Evolutionary conservation across 2,797 vertebrate species (phyloP), one percentile per base, ranked within the genome.

Genomic region (Choloepus didactylus): DNA sequence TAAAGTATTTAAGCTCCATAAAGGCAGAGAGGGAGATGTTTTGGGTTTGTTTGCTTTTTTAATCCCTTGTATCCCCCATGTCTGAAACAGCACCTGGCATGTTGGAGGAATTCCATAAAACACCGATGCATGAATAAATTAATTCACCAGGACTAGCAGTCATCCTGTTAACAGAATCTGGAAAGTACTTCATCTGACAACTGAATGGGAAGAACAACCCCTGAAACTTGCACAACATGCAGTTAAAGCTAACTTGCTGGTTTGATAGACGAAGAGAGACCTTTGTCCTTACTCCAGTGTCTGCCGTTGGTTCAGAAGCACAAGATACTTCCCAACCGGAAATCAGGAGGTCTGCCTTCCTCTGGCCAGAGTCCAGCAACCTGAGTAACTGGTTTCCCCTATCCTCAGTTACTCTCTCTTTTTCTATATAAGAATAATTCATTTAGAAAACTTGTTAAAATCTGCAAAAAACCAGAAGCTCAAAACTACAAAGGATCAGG

Each of bases 151-250:
- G 35, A 60, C 19, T 75, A 59, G n/a, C 51, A 10, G 14, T 79
- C 25, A 51, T 38, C 54, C 5, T 88, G 7, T 38, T 81, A 49
- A 59, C 54, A 82, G 46, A 93, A 66, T 93, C 38, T 70, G 49
- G 38, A 82, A 94, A 93, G n/a, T 72, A 95, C 83, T 69, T 51
- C 29, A 83, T 84, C 18, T 93, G 77, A 83, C 76, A 67, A 76
- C 25, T 56, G 16, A 16, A 21, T 72, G 41, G 44, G 51, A 93
- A 82, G 38, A 85, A 81, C 29, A 41, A 51, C 82, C 79, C 83
- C 29, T 49, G 21, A 75, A 18, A n/a, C 25, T 41, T 69, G 18
- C 16, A 70, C 19, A 80, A 75, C 46, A 73, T 62, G n/a, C 9
- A 41, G 54, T 62, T 25, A 87, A 83, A 21, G 77, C 38, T 77